phyloP scores from a whole-genome alignment of 2,888 invertebrate species.

The Herminia tarsipennalis region DNA sequence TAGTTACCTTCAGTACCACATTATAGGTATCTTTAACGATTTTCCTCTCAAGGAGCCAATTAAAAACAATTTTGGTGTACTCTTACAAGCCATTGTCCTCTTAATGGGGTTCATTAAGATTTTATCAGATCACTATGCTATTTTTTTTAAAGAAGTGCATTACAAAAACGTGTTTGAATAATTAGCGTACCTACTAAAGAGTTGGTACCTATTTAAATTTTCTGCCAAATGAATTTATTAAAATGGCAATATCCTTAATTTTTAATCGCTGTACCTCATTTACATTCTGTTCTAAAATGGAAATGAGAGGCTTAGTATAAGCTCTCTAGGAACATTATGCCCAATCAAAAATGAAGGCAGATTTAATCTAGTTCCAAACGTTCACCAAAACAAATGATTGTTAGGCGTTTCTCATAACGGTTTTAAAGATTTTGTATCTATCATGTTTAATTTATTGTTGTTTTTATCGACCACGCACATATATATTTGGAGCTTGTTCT shows the following conservation, averaged over 20 bases:
- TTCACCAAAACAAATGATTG: constrained; percentile 15
- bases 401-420: constrained; percentile 21
- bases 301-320: too few species aligned
- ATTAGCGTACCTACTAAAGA: constrained; percentile 2
- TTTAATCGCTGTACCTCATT: too few species aligned
- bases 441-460: constrained; percentile 22
- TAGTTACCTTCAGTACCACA: too few species aligned
- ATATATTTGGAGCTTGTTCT: constrained; percentile 13
- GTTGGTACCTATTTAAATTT: not conserved
- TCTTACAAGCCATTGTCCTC: constrained; percentile 59
- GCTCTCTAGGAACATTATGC: too few species aligned
- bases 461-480: not conserved
- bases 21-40: not conserved
- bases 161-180: constrained; percentile 6
- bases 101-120: constrained; percentile 62
- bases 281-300: too few species aligned
- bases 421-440: constrained; percentile 18
- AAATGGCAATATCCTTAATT: too few species aligned
- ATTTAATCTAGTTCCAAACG: not conserved
- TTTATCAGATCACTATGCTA: constrained; percentile 53
- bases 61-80: constrained; percentile 39
- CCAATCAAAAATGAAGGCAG: not conserved
- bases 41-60: constrained; percentile 31
- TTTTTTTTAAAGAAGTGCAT: constrained; percentile 31
- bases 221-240: too few species aligned